These are phyloP conservation scores for Lontra canadensis DNA, from an alignment of 2,113 vertebrate genomes.

Conservation along the genomic window DNA sequence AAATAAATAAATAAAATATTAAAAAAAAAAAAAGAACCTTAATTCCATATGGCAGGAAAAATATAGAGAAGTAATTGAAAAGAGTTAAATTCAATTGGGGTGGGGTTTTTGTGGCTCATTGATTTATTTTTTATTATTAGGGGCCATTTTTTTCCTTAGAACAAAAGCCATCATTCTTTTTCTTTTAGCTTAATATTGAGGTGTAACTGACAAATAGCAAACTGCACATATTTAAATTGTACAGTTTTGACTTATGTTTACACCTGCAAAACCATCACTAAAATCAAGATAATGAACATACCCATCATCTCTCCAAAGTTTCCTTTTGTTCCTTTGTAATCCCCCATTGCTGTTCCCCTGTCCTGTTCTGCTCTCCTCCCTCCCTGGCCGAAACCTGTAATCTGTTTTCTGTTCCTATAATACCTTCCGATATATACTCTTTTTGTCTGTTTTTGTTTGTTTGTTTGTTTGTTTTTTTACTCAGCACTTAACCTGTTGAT, in stretches of 20 bases:
- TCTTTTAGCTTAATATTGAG: neutral
- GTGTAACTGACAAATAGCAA: slow-evolving; percentile 14
- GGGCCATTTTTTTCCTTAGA: neutral
- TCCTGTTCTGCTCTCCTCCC: neutral
- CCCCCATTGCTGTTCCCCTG: neutral
- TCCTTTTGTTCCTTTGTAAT: neutral
- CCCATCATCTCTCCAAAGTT: neutral
- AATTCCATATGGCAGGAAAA: slow-evolving; percentile 38
- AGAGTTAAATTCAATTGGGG: neutral
- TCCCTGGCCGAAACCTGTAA: neutral
- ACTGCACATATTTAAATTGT: neutral
- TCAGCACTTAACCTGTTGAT: slow-evolving; percentile 14
- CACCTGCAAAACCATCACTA: neutral
- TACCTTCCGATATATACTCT: neutral
- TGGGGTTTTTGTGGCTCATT: neutral
- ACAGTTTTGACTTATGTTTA: neutral
- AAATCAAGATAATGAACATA: slow-evolving; percentile 13
- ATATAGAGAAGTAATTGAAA: neutral
- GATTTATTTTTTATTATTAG: slow-evolving; percentile 40
- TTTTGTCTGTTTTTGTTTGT: neutral
- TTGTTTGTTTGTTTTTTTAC: neutral
- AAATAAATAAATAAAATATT: too few relatives aligned
- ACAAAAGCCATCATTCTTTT: neutral
- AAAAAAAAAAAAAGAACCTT: too few relatives aligned
- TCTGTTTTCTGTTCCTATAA: neutral